Evolutionary conservation across 2,888 invertebrate genomes (phyloP), one percentile per base, ranked within the genome.

Genomic region (Aproaerema taeniolella): DNA sequence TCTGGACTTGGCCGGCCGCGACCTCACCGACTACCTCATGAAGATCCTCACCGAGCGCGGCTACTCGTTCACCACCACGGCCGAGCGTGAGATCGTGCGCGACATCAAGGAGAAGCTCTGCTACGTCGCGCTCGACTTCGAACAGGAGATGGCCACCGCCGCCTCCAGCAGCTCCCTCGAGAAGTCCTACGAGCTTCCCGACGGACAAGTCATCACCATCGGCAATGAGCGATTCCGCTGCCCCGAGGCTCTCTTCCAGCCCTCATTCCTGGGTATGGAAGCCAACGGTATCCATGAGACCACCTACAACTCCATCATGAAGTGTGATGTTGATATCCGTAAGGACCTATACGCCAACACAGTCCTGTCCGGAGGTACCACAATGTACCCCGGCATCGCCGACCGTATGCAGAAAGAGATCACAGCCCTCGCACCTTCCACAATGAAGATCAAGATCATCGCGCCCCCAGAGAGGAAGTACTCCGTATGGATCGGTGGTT

Each of bases 291-390:
- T 95, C 79, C 95, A 95, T 76, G 95, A 95, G 77, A 95, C 95
- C 64, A 94, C 94, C 24, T 98, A 96, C 92, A 97, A 97, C 87
- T 96, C 95, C 39, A 97, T 97, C 92, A 97, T 97, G 97, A 97
- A 96, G 91, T 97, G 97, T 88, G 97, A 97, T 83, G 95, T 97
- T 41, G 97, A 97, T 77, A 97, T 97, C 91, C 93, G 96, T 91
- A 96, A 96, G 90, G 97, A 97, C 88, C 86, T 97, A 88, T 97
- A 97, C 88, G 96, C 96, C 89, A 96, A 96, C 90, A 95, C 95
- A 60, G 97, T 97, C 38, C 88, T 97, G 61, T 97, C 97, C 47
- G 96, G 96, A 47, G 96, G 96, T 81, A 96, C 96, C 89, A 96
- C 96, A 69, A 96, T 96, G 96, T 97, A 96, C 88, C 96, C 96